Base-by-base conservation (phyloP, 2,113 vertebrate genomes). In the Lophius piscatorius region DNA sequence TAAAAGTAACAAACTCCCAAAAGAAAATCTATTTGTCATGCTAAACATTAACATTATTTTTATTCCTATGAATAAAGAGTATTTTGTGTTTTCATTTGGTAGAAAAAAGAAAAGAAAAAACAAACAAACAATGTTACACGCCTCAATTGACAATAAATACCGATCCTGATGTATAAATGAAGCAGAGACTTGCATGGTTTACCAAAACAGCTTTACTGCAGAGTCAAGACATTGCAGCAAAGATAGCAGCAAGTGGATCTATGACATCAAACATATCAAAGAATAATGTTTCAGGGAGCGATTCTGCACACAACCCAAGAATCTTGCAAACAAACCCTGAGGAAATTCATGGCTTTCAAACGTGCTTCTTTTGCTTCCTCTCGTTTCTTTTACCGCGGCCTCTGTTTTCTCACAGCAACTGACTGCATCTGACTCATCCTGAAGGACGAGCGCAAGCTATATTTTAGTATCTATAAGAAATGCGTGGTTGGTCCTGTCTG, bases 281-380 rank as follows among this genome's bases (percentile, higher is more conserved):
- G 35, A 5, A 20, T 48, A 36, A 44, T 9, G 63, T 48, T 54
- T 31, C 21, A 4, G 2, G 31, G 34, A 29, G 58, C 24, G 23
- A 49, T 68, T 55, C 33, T 45, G 29, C 13, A 41, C 52, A 54
- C 34, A 26, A 51, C 38, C n/a, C n/a, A 18, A 44, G 47, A 17
- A 36, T 71, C 34, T 29, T 40, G 5, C 35, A 66, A 70, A 56
- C 28, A 63, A 72, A 67, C 44, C 51, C 39, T 1, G 26, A 22
- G 44, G 48, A 57, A 68, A 76, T 79, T 66, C 13, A 70, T 75
- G 70, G 40, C 40, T 61, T 52, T 65, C 41, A 75, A 64, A 73
- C 51, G 55, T 17, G 18, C 20, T 44, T 40, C 24, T 41, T 21
- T 50, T 8, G 48, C 35, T 71, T 65, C 23, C 46, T 0, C 41